Evolutionary conservation across 2,113 vertebrate species (phyloP).

Genomic region (Cettia cetti): DNA sequence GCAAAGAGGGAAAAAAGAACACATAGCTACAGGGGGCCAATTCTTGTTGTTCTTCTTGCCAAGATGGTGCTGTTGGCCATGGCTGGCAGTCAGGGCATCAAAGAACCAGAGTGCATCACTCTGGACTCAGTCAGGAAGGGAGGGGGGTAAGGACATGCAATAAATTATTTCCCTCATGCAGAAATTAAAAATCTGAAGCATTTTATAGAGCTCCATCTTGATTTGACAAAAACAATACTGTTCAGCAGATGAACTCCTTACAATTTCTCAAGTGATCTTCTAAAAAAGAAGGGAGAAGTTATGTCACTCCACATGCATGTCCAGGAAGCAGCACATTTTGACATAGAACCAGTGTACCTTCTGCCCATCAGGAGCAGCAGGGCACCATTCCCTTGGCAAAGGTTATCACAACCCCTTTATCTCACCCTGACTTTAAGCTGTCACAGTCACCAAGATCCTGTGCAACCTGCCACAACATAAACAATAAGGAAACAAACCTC

Average conservation of each 20-base stretch:
- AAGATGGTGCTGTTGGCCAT: not conserved
- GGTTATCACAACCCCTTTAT: not conserved
- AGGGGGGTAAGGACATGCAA: not conserved
- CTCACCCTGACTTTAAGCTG: not conserved
- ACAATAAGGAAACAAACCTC: not conserved
- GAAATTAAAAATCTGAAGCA: not conserved
- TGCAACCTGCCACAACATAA: not conserved
- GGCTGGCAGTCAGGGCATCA: not conserved
- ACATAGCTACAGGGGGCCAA: fast-evolving
- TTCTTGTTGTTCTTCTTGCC: not conserved
- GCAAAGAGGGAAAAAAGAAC: not conserved
- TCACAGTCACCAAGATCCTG: not conserved
- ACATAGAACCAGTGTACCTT: not conserved
- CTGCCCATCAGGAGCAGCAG: not conserved
- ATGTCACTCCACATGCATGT: fast-evolving
- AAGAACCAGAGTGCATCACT: not conserved
- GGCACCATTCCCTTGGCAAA: not conserved
- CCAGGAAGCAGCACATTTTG: not conserved
- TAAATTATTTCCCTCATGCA: not conserved
- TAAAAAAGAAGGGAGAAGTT: not conserved
- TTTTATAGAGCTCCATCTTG: not conserved
- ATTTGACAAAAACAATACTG: not conserved
- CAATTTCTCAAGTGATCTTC: not conserved
- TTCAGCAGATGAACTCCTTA: not conserved
- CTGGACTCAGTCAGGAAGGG: not conserved